Conservation (phyloP, 2,888 invertebrate genomes). For the Panopea generosa region DNA sequence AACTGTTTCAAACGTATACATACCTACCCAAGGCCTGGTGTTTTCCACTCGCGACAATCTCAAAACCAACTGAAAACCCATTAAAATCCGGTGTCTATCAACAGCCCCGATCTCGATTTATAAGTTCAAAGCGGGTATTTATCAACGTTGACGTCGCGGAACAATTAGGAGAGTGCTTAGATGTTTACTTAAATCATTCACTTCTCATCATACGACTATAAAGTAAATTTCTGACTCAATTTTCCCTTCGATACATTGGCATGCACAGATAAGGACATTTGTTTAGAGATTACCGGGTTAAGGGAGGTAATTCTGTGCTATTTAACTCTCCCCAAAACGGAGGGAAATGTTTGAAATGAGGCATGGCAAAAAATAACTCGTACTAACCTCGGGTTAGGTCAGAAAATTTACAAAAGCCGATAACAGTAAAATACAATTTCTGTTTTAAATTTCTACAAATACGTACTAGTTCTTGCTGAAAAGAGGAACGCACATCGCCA, state of each 20-base stretch:
- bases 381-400: too few species aligned
- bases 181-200: slow-evolving; percentile 62
- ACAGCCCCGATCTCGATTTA: slow-evolving; percentile 33
- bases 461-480: too few species aligned
- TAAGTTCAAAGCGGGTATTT: slow-evolving; percentile 57
- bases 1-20: too few species aligned
- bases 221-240: slow-evolving; percentile 63
- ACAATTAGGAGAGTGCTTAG: slow-evolving; percentile 63
- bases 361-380: neutral
- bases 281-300: slow-evolving; percentile 50
- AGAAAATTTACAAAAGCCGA: too few species aligned
- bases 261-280: slow-evolving; percentile 52
- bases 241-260: slow-evolving; percentile 50
- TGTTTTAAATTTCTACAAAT: too few species aligned
- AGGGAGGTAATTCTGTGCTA: slow-evolving; percentile 46
- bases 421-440: too few species aligned
- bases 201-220: slow-evolving; percentile 58
- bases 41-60: too few species aligned
- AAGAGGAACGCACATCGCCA: too few species aligned
- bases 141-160: slow-evolving; percentile 50
- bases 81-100: slow-evolving; percentile 29
- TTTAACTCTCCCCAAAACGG: slow-evolving; percentile 32
- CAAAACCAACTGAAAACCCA: slow-evolving; percentile 21
- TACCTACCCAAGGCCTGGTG: too few species aligned
- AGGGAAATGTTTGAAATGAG: slow-evolving; percentile 1